These are phyloP conservation scores for Palythoa heliodiscus DNA, from an alignment of 92 coral and sea anemone genomes.

Conservation along the genomic window DNA sequence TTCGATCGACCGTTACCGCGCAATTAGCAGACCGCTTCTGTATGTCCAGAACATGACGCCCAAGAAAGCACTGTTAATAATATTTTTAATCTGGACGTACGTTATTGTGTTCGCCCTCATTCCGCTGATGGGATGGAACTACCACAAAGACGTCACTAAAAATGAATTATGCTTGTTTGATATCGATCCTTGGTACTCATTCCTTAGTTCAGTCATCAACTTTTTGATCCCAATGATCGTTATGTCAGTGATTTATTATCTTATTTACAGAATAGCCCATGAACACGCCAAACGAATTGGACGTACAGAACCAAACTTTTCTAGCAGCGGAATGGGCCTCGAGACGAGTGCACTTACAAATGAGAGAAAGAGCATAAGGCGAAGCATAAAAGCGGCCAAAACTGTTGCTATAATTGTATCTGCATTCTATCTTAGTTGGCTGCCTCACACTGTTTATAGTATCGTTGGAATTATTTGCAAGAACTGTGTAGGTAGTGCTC, in stretches of 20 bases:
- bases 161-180: slow-evolving; percentile 53
- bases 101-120: slow-evolving; percentile 61
- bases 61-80: slow-evolving; percentile 51
- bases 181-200: slow-evolving; percentile 57
- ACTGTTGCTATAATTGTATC: slow-evolving; percentile 81
- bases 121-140: slow-evolving; percentile 76
- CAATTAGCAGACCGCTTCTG: slow-evolving; percentile 71
- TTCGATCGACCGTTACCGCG: slow-evolving; percentile 75
- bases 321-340: background rate
- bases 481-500: background rate
- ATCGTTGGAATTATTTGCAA: slow-evolving; percentile 54
- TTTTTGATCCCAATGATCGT: slow-evolving; percentile 69
- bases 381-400: slow-evolving; percentile 82
- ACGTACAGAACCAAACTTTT: slow-evolving; percentile 50
- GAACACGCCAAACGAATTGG: slow-evolving; percentile 69
- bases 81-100: slow-evolving; percentile 70
- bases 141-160: slow-evolving; percentile 42
- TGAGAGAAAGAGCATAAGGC: slow-evolving; percentile 55
- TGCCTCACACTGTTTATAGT: slow-evolving; percentile 67
- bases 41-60: slow-evolving; percentile 66
- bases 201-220: slow-evolving; percentile 70
- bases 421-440: slow-evolving; percentile 79
- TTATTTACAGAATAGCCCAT: slow-evolving; percentile 70
- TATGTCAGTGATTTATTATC: slow-evolving; percentile 70
- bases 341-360: slow-evolving; percentile 21